Conservation (phyloP, 2,888 invertebrate genomes). For the Scaptomyza polygonia region DNA sequence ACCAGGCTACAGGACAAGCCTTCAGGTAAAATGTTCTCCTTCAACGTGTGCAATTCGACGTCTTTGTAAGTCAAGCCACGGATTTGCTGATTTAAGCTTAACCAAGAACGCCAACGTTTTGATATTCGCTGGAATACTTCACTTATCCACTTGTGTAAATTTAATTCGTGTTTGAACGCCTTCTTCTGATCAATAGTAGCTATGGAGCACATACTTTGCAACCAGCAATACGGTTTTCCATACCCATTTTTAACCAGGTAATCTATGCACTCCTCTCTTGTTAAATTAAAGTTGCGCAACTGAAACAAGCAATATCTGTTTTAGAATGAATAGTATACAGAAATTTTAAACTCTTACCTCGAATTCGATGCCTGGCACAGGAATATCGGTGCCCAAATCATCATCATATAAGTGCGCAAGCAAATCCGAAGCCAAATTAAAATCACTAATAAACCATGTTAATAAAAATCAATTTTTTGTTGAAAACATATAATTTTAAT, state of each 20-base stretch:
- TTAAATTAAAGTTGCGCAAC: constrained; percentile 45
- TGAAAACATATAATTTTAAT: not conserved
- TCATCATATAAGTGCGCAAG: constrained; percentile 56
- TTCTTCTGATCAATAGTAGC: constrained; percentile 87
- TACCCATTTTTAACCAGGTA: constrained; percentile 84
- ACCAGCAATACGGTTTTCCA: constrained; percentile 95
- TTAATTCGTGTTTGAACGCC: constrained; percentile 53
- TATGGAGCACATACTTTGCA: constrained; percentile 94
- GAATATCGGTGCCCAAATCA: constrained; percentile 59
- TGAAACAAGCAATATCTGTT: constrained; percentile 9
- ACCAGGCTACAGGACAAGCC: constrained; percentile 87
- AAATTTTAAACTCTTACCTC: constrained; percentile 39
- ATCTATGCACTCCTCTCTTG: constrained; percentile 44
- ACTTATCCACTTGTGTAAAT: constrained; percentile 88
- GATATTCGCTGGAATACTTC: constrained; percentile 90
- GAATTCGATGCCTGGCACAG: constrained; percentile 62
- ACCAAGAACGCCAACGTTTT: constrained; percentile 89
- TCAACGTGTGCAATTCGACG: constrained; percentile 70
- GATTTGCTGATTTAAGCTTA: constrained; percentile 91
- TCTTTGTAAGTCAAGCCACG: constrained; percentile 85
- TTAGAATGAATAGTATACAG: not conserved
- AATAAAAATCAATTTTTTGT: not conserved
- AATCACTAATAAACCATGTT: constrained; percentile 40
- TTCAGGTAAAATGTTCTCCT: constrained; percentile 68
- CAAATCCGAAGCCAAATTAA: constrained; percentile 52